Conservation (phyloP, 2,113 vertebrate genomes). For the Poecile atricapillus region DNA sequence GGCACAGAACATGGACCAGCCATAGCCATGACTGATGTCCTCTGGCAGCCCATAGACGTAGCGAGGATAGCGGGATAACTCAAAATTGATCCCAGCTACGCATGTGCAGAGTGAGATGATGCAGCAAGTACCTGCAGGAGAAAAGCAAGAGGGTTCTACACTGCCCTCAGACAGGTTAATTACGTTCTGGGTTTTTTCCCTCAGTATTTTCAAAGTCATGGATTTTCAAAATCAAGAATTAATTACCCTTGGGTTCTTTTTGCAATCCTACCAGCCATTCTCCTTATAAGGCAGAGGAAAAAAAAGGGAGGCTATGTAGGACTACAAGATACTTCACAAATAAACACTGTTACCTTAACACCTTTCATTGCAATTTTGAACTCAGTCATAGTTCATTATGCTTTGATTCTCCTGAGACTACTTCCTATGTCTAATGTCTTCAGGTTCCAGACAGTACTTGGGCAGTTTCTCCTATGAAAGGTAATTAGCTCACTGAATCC, state of each 20-base stretch:
- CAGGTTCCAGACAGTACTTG: not conserved
- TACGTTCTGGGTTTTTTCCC: not conserved
- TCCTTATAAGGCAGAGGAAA: not conserved
- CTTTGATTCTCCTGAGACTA: not conserved
- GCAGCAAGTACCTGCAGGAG: slow-evolving; percentile 86
- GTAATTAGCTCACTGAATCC: not conserved
- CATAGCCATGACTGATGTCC: slow-evolving; percentile 95
- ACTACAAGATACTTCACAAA: not conserved
- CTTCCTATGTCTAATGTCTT: not conserved
- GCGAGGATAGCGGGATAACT: slow-evolving; percentile 91
- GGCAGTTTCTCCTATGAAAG: not conserved
- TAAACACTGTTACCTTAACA: not conserved
- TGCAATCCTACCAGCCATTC: not conserved
- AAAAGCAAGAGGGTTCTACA: slow-evolving; percentile 25
- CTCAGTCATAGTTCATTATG: not conserved
- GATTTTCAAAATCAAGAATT: not conserved
- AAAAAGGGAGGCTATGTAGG: not conserved
- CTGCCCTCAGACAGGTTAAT: not conserved
- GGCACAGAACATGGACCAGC: slow-evolving; percentile 97
- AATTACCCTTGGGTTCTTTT: not conserved
- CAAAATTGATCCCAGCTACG: slow-evolving; percentile 93
- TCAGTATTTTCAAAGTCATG: not conserved
- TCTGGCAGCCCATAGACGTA: slow-evolving; percentile 90
- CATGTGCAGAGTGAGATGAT: slow-evolving; percentile 95
- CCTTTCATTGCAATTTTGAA: not conserved